Evolutionary conservation across 2,113 vertebrate species (phyloP), one percentile per base, ranked within the genome.

Genomic region (Sula dactylatra): DNA sequence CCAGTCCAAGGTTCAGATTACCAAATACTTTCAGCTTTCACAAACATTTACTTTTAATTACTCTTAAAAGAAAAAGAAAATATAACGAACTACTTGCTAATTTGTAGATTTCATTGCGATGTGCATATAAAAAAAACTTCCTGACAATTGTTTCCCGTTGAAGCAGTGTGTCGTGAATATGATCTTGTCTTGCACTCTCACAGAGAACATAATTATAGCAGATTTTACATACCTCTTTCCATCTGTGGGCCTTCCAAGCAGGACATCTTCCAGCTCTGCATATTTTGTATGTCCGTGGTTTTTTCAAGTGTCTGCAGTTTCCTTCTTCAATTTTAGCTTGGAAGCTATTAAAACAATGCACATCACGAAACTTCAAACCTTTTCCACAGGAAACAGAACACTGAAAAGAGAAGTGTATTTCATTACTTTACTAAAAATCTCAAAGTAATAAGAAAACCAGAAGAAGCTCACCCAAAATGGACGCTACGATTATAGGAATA

Each of bases 341-440:
- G 85, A 98, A 98, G 62, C 96, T 98, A 86, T 98, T 96, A 86
- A 98, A 77, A 72, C 99, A 99, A 93, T 97, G 65, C 17, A 99
- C 97, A 59, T 99, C 98, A 31, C 99, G 98, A 69, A 98, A 97
- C 96, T 99, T 99, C 95, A 98, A 97, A 72, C 99, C 99, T 73
- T 98, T 99, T 36, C 99, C 99, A 97, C 99, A 99, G 82, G 98
- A 99, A 94, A 98, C 98, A 76, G 99, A 99, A 88, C 99, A 99
- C 99, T 99, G 94, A 34, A 95, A 94, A 94, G 93, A 91, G 42
- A 93, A 95, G 38, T 34, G 49, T 49, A 56, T 42, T 91, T 85
- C 40, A 42, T 83, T 93, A 88, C 70, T 78, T 64, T 65, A 81
- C 22, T 76, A 82, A 86, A 78, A 61, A 44, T 50, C 42, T 79